These are phyloP conservation scores for Atopsyche davidsoni DNA, from an alignment of 1,140 invertebrate genomes.

Conservation along the genomic window DNA sequence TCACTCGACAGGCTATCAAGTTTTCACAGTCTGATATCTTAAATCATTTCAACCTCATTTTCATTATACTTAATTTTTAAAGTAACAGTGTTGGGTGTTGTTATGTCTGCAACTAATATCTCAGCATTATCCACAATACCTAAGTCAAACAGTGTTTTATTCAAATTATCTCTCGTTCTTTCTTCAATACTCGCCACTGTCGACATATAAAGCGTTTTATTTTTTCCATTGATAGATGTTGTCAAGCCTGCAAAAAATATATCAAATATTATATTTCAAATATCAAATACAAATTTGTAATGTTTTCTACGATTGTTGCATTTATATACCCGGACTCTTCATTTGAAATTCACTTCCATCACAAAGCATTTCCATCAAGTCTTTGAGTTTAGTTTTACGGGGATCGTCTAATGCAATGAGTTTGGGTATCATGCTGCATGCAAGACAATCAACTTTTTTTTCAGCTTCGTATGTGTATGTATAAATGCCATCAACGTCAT, in stretches of 20 bases:
- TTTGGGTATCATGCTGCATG: slow-evolving; percentile 74
- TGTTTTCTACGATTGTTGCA: no score
- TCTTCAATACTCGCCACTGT: slow-evolving; percentile 85
- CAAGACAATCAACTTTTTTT: slow-evolving; percentile 75
- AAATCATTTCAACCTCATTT: slow-evolving; percentile 46
- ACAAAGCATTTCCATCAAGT: slow-evolving; percentile 74
- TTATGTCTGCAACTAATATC: slow-evolving; percentile 84
- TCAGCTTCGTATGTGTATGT: slow-evolving; percentile 93
- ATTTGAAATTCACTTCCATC: slow-evolving; percentile 74
- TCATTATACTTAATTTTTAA: slow-evolving; percentile 58
- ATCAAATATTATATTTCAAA: slow-evolving; percentile 9
- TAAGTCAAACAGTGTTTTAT: slow-evolving; percentile 78
- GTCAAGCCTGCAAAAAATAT: slow-evolving; percentile 56
- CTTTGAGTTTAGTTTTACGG: slow-evolving; percentile 67
- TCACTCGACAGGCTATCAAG: no score
- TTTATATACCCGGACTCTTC: slow-evolving; percentile 64
- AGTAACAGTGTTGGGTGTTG: slow-evolving; percentile 74
- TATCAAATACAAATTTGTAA: neutral
- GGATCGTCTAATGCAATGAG: slow-evolving; percentile 63
- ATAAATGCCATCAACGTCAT: slow-evolving; percentile 94
- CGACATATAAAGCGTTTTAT: slow-evolving; percentile 89
- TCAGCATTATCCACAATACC: slow-evolving; percentile 75
- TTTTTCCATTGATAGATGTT: slow-evolving; percentile 71
- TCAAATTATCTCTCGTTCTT: slow-evolving; percentile 78
- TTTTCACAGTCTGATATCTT: no score